phyloP scores from a whole-genome alignment of 2,113 vertebrate species.

The Ia io region DNA sequence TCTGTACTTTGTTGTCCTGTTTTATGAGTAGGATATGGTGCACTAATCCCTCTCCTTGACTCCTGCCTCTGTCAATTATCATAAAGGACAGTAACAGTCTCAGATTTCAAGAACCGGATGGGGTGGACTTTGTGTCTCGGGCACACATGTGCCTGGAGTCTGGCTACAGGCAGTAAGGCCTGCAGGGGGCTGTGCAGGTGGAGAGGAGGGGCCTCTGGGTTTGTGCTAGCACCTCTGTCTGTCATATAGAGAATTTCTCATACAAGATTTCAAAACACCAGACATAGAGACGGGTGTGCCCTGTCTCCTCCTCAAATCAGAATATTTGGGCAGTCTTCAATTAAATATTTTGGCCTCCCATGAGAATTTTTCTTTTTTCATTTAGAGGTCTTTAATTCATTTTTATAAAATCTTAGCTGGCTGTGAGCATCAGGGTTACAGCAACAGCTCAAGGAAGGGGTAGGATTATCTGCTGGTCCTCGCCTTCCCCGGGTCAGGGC shows the following conservation, averaged over 20 bases:
- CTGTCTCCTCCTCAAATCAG: not conserved
- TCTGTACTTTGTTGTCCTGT: slow-evolving; percentile 23
- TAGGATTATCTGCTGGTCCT: no score
- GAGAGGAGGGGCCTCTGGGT: not conserved
- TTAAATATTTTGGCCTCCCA: not conserved
- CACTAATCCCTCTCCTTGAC: slow-evolving; percentile 10
- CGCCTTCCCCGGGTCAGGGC: no score
- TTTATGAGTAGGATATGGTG: slow-evolving; percentile 53
- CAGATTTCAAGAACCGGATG: slow-evolving; percentile 57
- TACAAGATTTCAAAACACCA: not conserved
- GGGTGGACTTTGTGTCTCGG: not conserved
- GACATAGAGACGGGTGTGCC: not conserved
- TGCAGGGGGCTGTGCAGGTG: not conserved
- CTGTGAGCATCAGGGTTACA: no score
- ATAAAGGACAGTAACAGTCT: slow-evolving; percentile 56
- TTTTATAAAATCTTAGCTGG: no score
- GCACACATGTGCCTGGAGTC: not conserved
- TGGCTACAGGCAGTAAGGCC: not conserved
- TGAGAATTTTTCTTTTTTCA: no score
- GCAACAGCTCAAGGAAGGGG: no score
- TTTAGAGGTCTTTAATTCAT: no score
- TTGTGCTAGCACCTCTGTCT: not conserved
- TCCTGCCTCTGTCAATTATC: slow-evolving; percentile 55
- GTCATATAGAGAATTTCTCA: not conserved
- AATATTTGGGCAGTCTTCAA: not conserved